Conservation (phyloP, 2,113 vertebrate species). For the Urocitellus parryii region DNA sequence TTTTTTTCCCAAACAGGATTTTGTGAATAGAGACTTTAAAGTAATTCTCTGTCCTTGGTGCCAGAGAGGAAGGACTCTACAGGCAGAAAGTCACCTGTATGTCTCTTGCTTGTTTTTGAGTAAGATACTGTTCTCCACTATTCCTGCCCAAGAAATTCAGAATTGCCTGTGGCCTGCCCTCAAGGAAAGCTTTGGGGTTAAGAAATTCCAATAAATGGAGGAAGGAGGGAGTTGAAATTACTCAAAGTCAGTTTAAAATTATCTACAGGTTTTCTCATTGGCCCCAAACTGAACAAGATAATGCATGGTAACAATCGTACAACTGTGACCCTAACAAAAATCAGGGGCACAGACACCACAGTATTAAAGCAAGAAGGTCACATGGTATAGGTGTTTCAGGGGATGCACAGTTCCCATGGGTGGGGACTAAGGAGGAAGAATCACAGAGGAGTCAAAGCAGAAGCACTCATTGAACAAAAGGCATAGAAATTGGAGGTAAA, state of each 20-base stretch:
- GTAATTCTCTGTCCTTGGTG: background rate
- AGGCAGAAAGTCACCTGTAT: background rate
- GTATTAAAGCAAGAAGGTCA: background rate
- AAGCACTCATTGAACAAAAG: background rate
- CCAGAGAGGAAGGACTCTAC: background rate
- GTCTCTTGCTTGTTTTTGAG: background rate
- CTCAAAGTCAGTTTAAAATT: background rate
- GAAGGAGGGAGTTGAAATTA: background rate
- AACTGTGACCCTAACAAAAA: background rate
- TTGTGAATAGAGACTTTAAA: background rate
- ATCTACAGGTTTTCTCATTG: background rate
- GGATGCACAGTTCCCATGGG: no score
- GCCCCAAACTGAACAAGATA: background rate
- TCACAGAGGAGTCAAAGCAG: background rate
- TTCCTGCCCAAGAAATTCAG: background rate
- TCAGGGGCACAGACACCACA: rapidly evolving
- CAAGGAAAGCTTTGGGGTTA: background rate
- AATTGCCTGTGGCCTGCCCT: background rate
- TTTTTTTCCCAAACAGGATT: background rate
- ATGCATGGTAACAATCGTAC: background rate
- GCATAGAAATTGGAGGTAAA: no score
- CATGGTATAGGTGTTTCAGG: rapidly evolving
- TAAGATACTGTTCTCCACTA: background rate
- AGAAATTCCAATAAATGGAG: background rate
- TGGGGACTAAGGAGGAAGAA: background rate